Evolutionary conservation across 2,113 vertebrate species (phyloP).

Genomic region (Spheniscus mendiculus): DNA sequence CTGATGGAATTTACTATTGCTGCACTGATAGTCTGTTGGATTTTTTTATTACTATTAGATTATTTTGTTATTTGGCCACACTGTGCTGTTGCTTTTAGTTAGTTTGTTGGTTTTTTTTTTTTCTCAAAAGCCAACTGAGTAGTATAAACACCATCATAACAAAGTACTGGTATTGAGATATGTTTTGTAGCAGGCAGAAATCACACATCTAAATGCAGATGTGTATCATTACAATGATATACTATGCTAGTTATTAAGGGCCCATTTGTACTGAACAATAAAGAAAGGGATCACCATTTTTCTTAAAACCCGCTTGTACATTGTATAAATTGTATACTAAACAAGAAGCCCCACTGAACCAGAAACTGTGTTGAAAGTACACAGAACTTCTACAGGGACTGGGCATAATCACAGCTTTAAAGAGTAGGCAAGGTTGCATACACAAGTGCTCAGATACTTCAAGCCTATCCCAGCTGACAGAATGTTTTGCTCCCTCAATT

Average conservation of each 20-base stretch:
- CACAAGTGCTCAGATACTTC: not conserved
- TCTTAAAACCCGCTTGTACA: fast-evolving
- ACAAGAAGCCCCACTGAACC: not conserved
- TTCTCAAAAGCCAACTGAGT: not conserved
- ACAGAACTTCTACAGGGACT: not conserved
- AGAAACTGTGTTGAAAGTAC: not conserved
- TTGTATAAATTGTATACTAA: not conserved
- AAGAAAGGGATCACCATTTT: not conserved
- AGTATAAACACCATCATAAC: not conserved
- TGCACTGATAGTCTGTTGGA: not conserved
- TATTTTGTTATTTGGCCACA: not conserved
- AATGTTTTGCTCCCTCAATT: not conserved
- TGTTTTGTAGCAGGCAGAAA: not conserved
- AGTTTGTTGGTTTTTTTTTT: not conserved
- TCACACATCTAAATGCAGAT: not conserved
- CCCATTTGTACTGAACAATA: not conserved
- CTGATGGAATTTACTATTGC: not conserved
- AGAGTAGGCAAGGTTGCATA: not conserved
- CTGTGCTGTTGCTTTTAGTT: not conserved
- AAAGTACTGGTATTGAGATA: not conserved
- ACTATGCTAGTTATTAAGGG: not conserved
- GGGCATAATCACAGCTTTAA: not conserved
- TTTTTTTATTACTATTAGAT: not conserved
- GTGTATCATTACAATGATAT: not conserved
- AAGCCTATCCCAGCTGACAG: not conserved